A percentile compares a stretch with the other conserved stretches of the same genome.
Conservation (phyloP, 2,797 vertebrate species). For the Picus viridis region DNA sequence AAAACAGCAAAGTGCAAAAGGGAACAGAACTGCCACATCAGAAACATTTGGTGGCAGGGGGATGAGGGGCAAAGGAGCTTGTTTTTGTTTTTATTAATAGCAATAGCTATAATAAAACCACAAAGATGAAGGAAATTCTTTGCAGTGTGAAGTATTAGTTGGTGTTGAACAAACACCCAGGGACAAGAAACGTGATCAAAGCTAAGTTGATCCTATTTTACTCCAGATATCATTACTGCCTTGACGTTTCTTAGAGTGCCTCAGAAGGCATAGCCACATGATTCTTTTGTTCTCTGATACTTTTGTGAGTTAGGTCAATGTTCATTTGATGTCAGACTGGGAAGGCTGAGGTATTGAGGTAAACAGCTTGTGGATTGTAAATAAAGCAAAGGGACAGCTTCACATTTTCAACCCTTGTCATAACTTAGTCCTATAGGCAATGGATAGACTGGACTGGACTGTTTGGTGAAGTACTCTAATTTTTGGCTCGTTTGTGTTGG, state of each 20-base stretch:
- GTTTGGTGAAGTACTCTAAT: neutral
- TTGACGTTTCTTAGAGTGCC: neutral
- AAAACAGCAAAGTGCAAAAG: slow-evolving; percentile 9
- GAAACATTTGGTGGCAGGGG: neutral
- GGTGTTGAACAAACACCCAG: neutral
- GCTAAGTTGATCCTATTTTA: slow-evolving; percentile 23
- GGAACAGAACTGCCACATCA: neutral
- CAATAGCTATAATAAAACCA: neutral
- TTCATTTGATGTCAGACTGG: neutral
- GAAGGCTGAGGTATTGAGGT: neutral
- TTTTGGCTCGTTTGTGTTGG: neutral
- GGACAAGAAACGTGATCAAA: slow-evolving; percentile 13
- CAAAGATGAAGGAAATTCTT: neutral
- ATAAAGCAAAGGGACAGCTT: neutral
- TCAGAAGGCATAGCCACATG: neutral
- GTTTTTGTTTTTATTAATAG: neutral
- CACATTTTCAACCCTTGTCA: neutral
- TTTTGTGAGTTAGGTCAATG: neutral
- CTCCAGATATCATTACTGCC: slow-evolving; percentile 2
- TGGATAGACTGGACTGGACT: neutral
- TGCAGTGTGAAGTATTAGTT: neutral
- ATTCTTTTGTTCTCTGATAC: neutral
- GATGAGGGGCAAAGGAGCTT: neutral
- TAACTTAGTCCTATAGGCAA: neutral
- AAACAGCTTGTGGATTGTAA: neutral